Percentiles rank a stretch among this genome's conserved stretches.
Evolutionary conservation across 2,113 vertebrate genomes (phyloP).

Genomic region (Gallinago media): DNA sequence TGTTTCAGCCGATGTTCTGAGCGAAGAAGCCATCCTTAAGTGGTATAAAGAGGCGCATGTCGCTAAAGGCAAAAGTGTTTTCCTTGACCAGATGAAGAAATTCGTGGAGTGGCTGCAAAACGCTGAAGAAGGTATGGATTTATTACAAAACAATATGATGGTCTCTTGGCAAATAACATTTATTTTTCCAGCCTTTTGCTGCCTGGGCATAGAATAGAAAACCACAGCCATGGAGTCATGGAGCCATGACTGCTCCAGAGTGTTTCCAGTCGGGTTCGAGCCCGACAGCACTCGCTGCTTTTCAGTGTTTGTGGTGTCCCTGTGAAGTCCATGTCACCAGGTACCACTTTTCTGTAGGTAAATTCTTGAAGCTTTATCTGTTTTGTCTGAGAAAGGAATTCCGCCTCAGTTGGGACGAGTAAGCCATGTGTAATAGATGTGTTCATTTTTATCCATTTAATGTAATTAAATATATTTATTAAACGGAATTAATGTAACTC

Average conservation of each 20-base stretch:
- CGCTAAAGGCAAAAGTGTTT: slow-evolving; percentile 92
- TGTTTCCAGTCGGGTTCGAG: not conserved
- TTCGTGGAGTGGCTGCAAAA: slow-evolving; percentile 95
- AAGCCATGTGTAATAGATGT: not conserved
- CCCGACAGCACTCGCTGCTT: not conserved
- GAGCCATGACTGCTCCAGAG: not conserved
- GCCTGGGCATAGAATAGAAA: not conserved
- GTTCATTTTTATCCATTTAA: not conserved
- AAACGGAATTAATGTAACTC: not conserved
- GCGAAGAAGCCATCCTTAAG: slow-evolving; percentile 91
- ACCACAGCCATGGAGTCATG: too few relatives aligned
- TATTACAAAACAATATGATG: not conserved
- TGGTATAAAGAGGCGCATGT: slow-evolving; percentile 92
- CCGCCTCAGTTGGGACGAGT: not conserved
- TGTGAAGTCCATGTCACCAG: not conserved
- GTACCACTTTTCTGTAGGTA: not conserved
- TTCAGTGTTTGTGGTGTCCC: not conserved
- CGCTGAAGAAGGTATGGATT: slow-evolving; percentile 87
- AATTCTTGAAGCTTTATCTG: not conserved
- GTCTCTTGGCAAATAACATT: not conserved
- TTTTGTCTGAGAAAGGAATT: not conserved
- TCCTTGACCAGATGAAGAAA: slow-evolving; percentile 95
- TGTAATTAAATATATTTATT: not conserved
- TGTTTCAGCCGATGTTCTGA: slow-evolving; percentile 88
- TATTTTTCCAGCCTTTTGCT: not conserved